Conservation (phyloP, 2,113 vertebrate species). For the Bos indicus region DNA sequence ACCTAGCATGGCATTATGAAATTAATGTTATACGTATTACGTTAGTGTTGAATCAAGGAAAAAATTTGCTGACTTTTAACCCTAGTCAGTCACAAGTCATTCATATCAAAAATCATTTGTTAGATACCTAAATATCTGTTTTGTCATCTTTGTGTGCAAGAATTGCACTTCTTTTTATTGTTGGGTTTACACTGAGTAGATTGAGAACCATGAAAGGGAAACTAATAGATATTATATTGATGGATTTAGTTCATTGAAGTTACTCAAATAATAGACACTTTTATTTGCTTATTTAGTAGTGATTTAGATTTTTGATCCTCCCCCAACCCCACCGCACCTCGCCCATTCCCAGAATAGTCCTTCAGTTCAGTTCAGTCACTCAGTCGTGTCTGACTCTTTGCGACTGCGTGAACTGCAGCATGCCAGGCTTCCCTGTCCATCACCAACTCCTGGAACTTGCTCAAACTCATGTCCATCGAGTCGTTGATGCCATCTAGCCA, state of each 20-base stretch:
- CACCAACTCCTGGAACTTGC: background rate
- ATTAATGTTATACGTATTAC: background rate
- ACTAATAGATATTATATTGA: background rate
- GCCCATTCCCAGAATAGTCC: background rate
- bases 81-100: background rate
- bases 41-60: background rate
- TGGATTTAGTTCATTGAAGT: background rate
- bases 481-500: background rate
- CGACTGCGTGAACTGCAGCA: background rate
- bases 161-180: background rate
- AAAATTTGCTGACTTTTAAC: background rate
- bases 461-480: background rate
- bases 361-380: background rate
- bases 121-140: background rate
- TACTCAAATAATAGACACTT: background rate
- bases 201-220: background rate
- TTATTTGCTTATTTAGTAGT: background rate
- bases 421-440: background rate
- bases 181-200: slow-evolving; percentile 2
- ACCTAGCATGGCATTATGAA: background rate
- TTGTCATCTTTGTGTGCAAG: background rate
- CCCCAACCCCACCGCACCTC: background rate
- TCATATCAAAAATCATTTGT: background rate
- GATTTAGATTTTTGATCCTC: background rate
- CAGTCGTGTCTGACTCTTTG: background rate